Conservation (phyloP, 1,140 invertebrate genomes). For the Teleogryllus occipitalis region DNA sequence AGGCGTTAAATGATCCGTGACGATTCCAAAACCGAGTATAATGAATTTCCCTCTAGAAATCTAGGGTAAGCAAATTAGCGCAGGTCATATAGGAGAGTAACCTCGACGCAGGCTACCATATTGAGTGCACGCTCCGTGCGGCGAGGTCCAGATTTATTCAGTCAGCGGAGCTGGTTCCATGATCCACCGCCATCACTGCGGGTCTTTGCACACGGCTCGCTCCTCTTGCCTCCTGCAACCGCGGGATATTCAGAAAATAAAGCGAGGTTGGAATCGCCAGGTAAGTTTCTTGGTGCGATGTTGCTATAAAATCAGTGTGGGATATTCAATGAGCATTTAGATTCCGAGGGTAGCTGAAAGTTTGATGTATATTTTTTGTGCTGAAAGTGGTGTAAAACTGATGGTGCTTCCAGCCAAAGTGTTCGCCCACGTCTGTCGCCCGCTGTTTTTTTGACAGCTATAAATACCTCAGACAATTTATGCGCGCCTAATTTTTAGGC, state of each 20-base stretch:
- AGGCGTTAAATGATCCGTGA: not conserved
- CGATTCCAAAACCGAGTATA: not conserved
- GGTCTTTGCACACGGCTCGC: conserved; percentile 23
- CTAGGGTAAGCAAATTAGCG: not conserved
- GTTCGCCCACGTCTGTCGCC: not conserved
- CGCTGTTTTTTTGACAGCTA: conserved; percentile 4
- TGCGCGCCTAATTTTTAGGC: not conserved
- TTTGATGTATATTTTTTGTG: not conserved
- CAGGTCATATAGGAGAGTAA: not conserved
- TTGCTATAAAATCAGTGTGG: not conserved
- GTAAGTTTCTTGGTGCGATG: not conserved
- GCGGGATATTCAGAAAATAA: conserved; percentile 22
- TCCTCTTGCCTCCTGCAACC: conserved; percentile 19
- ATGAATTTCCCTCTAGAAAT: not conserved
- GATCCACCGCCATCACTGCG: conserved; percentile 17
- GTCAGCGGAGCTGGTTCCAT: not conserved
- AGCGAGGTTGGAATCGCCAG: conserved; percentile 7
- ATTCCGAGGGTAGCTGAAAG: too few species aligned
- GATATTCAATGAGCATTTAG: too few species aligned
- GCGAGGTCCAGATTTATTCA: not conserved
- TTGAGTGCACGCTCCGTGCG: not conserved
- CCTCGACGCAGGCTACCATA: not conserved
- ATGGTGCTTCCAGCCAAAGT: not conserved
- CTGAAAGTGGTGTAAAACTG: not conserved
- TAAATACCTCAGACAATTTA: conserved; percentile 1